Percentiles rank a stretch among this genome's conserved stretches.
phyloP scores from a whole-genome alignment of 1,140 invertebrate genomes.

The Scaptomyza hsui region DNA sequence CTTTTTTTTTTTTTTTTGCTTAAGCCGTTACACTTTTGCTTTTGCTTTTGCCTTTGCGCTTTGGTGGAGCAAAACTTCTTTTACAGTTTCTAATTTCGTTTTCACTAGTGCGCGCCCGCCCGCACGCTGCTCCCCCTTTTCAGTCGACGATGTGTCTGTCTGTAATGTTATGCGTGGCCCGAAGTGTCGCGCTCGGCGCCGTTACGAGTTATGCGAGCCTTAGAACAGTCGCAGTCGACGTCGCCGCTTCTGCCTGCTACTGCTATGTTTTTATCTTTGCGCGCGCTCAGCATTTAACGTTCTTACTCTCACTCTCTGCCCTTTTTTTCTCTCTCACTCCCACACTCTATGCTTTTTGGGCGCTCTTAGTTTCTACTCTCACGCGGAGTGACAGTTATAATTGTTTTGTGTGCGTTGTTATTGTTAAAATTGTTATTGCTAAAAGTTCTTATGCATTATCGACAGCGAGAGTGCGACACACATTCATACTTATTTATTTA shows the following conservation, averaged over 20 bases:
- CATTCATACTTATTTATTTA: constrained; percentile 18
- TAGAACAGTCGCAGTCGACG: constrained; percentile 40
- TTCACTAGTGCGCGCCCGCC: constrained; percentile 40
- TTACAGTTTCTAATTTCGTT: constrained; percentile 56
- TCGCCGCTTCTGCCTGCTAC: constrained; percentile 23
- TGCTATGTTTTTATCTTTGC: constrained; percentile 46
- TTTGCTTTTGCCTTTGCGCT: background rate
- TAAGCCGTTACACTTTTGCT: constrained; percentile 10
- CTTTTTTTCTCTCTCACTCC: constrained; percentile 1
- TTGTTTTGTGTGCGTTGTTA: constrained; percentile 30
- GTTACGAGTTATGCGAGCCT: constrained; percentile 37
- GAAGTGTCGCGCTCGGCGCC: constrained; percentile 44
- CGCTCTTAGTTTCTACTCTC: constrained; percentile 39
- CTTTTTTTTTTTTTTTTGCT: background rate
- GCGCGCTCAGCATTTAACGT: constrained; percentile 37
- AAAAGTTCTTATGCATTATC: constrained; percentile 38
- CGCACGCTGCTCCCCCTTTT: constrained; percentile 5
- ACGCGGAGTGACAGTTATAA: constrained; percentile 14
- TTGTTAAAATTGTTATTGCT: constrained; percentile 33
- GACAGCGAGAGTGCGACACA: constrained; percentile 17
- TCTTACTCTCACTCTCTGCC: constrained; percentile 11
- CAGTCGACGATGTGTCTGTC: constrained; percentile 25
- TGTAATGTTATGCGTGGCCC: constrained; percentile 43
- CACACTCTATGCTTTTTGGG: background rate
- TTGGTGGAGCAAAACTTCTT: constrained; percentile 36